A percentile compares a stretch with the other conserved stretches of the same genome.
These are phyloP conservation scores for Papilio dardanus DNA, from an alignment of 1,140 invertebrate genomes.

Conservation along the genomic window DNA sequence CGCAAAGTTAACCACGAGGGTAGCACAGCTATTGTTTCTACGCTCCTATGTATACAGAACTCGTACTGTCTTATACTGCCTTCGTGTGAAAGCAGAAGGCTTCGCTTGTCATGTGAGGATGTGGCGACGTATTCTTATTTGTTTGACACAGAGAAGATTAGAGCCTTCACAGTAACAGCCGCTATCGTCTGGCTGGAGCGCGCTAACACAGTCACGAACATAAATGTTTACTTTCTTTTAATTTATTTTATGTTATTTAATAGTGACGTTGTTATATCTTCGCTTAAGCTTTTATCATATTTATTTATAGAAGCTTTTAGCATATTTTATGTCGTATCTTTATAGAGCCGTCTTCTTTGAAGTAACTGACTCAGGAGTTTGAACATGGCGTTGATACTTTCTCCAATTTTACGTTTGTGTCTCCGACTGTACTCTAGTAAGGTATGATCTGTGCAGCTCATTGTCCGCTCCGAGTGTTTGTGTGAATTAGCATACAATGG, in stretches of 20 bases:
- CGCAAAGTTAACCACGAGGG: not conserved
- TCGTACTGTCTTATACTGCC: not conserved
- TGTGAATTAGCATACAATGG: conserved; percentile 50
- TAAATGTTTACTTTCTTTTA: not conserved
- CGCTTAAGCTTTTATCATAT: too few relatives aligned
- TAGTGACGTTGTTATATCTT: not conserved
- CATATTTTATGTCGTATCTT: not conserved
- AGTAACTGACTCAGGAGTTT: not conserved
- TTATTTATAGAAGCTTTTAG: not conserved
- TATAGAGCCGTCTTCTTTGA: not conserved
- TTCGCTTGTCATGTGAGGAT: not conserved
- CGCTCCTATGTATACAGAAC: too few relatives aligned
- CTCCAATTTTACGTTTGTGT: not conserved
- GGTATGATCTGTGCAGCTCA: conserved; percentile 40
- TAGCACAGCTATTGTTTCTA: not conserved
- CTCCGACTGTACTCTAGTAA: conserved; percentile 2
- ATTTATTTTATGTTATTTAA: not conserved
- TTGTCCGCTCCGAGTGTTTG: conserved; percentile 35
- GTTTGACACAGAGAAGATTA: not conserved
- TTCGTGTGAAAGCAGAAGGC: not conserved
- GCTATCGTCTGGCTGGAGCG: not conserved
- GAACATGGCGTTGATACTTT: not conserved
- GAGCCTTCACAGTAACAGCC: not conserved
- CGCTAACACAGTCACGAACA: not conserved
- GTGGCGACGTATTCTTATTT: not conserved